Conservation (phyloP, 1,140 invertebrate genomes). For the Vollenhovia emeryi region DNA sequence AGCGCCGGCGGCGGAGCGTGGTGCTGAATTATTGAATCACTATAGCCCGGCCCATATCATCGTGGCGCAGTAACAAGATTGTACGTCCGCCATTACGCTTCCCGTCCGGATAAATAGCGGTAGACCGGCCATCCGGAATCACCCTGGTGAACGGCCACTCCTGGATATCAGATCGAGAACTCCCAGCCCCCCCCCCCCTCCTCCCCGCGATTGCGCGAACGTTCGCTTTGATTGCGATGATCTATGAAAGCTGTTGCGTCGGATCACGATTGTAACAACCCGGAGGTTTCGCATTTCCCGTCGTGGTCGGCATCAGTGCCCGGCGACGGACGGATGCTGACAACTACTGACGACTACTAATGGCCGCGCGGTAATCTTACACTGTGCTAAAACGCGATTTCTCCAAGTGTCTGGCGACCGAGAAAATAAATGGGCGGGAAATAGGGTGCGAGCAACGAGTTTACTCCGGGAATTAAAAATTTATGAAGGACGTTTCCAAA, state of each 20-base stretch:
- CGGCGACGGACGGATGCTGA: background rate
- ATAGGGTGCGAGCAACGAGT: background rate
- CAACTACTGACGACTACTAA: background rate
- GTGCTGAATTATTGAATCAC: constrained; percentile 68
- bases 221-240: constrained; percentile 27
- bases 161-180: constrained; percentile 23
- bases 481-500: background rate
- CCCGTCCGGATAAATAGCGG: constrained; percentile 51
- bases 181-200: too few species aligned
- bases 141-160: background rate
- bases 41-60: constrained; percentile 55
- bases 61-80: constrained; percentile 59
- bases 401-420: background rate
- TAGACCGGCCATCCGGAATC: constrained; percentile 21
- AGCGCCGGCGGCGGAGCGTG: constrained; percentile 50
- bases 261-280: background rate
- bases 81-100: constrained; percentile 57
- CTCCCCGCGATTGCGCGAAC: background rate
- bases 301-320: background rate
- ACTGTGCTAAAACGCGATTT: background rate
- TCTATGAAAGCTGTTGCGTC: background rate
- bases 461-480: background rate
- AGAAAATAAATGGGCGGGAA: background rate
- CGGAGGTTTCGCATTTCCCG: background rate
- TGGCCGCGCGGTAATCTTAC: background rate